Evolutionary conservation across 2,113 vertebrate species (phyloP), one percentile per base, ranked within the genome.

Genomic region (Oncorhynchus clarkii): DNA sequence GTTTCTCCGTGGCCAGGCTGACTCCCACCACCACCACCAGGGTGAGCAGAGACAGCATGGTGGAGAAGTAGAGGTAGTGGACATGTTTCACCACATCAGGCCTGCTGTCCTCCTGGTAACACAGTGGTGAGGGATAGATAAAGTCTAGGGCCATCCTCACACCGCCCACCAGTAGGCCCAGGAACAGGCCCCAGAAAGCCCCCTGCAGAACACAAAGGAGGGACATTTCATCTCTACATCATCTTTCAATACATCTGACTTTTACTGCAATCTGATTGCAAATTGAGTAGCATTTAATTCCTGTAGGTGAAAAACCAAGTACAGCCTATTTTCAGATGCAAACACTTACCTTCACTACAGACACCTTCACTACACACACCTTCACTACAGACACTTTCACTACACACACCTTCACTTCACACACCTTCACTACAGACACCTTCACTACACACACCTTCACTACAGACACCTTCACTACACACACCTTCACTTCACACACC

Each of bases 61-160:
- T 93, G 82, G 97, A 97, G 90, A 99, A 97, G 89, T 99, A 98
- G 60, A 99, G 93, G 74, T 96, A 99, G 87, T 99, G 98, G 65
- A 99, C 84, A 2, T 95, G 74, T 88, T 93, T 96, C 82, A 98
- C 67, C 84, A 97, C 84, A 0, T 11, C 81, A 0, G 98, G 98
- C 2, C 97, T 91, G 3, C 13, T 14, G 9, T 99, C 98, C 0
- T 72, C 73, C 88, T 98, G 88, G 0, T 90, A 92, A n/a, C 97
- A 99, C 27, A n/a, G 89, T 0, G 97, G 97, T n/a, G 90, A 75
- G 0, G 88, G 85, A 54, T 95, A 99, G 73, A 96, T 65, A 54
- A 99, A 98, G 82, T 99, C 98, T 90, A 99, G 71, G 78, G 93
- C 81, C 95, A 99, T 92, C 20, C 98, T 92, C 8, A 94, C 68